Evolutionary conservation across 2,888 invertebrate species (phyloP), one percentile per base, ranked within the genome.

Genomic region (Andrena marginata): DNA sequence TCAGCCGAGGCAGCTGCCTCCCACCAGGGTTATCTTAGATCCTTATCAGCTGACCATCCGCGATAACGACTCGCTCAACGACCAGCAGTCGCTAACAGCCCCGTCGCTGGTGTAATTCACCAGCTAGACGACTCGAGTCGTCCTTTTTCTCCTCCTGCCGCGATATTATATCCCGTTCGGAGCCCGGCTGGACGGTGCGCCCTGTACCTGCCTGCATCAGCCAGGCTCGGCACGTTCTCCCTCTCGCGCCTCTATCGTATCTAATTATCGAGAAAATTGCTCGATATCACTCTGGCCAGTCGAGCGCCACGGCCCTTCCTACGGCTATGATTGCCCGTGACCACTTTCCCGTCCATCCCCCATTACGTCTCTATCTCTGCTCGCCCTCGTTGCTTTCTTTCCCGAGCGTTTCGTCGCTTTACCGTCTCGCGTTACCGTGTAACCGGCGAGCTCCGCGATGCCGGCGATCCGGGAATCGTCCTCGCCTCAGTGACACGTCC

Each of bases 1-100:
- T 80, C 81, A 85, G 80, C 75, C 79, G 85, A 76, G 89, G 89
- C 93, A 93, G 90, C 93, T 93, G 93, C 89, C 91, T 91, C 89
- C 88, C 88, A 90, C 89, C 87, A 88, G 84, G 79, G 56, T 69
- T 87, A 81, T 85, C 64, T 65, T 59, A 31, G 49, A 60, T 51
- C 16, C 78, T 86, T 89, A 89, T 89, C 89, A 71, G 62, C 54
- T 74, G 76, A 75, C 77, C 87, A 90, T 89, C 90, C 80, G 51
- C 77, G 85, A 85, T 82, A 85, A 82, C 85, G 74, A 79, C 49
- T 26, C 31, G 67, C 20, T 51, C 42, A 56, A 10, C 69, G 80
- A 31, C 16, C 49, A 54, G 33, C 74, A 26, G 6, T 54, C 42
- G 72, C 67, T 20, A 78, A 83, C 70, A 71, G 70, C 56, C 2